A percentile compares a stretch with the other conserved stretches of the same genome.
Evolutionary conservation across 2,888 invertebrate species (phyloP).

Genomic region (Bedellia somnulentella): DNA sequence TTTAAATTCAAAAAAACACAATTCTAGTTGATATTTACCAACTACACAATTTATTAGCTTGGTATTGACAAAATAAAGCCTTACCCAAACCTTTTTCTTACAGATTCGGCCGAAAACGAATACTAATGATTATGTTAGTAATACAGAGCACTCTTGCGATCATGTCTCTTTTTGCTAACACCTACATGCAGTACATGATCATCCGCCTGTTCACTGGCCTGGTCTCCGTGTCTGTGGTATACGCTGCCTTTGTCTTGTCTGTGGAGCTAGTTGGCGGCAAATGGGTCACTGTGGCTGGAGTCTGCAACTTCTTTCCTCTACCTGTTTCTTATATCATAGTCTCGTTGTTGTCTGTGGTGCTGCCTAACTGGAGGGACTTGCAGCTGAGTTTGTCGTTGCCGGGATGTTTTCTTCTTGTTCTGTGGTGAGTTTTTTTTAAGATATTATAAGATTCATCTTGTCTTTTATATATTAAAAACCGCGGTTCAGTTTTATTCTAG

Average conservation of each 20-base stretch:
- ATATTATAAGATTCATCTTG: no score
- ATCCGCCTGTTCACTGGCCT: constrained; percentile 72
- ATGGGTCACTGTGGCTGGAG: constrained; percentile 79
- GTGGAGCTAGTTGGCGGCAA: constrained; percentile 79
- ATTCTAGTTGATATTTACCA: no score
- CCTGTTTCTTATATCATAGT: constrained; percentile 75
- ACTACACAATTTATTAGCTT: no score
- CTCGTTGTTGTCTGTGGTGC: constrained; percentile 68
- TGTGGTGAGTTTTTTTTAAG: constrained; percentile 58
- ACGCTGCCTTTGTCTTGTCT: constrained; percentile 77
- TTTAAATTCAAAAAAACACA: no score
- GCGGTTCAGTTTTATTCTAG: no score
- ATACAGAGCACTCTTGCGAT: constrained; percentile 70
- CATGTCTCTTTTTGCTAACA: constrained; percentile 69
- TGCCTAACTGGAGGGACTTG: constrained; percentile 73
- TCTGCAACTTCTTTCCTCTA: constrained; percentile 78
- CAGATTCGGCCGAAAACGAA: constrained; percentile 73
- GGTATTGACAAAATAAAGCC: no score
- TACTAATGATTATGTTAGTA: constrained; percentile 70
- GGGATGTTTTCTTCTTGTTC: constrained; percentile 65
- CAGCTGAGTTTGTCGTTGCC: constrained; percentile 75
- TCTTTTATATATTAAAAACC: no score
- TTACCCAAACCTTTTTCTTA: no score
- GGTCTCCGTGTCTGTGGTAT: constrained; percentile 80
- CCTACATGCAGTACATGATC: constrained; percentile 70